A percentile compares a stretch with the other conserved stretches of the same genome.
Conservation (phyloP, 2,888 invertebrate genomes). For the Apantesis nais region DNA sequence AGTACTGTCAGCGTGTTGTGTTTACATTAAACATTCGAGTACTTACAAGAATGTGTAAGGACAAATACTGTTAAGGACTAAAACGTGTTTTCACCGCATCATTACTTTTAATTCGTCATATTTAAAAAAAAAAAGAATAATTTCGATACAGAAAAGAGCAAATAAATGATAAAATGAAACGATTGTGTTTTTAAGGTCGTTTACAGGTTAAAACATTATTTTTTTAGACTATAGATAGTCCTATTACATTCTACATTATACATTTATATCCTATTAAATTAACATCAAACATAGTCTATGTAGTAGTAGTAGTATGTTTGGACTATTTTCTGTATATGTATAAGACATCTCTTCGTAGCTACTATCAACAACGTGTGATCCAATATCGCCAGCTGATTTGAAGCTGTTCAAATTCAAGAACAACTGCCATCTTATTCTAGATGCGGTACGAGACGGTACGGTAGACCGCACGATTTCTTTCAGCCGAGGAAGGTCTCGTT, state of each 20-base stretch:
- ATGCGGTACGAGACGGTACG: too few species aligned
- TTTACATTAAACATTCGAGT: constrained; percentile 38
- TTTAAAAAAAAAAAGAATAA: neutral
- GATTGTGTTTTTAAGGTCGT: neutral
- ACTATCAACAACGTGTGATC: neutral
- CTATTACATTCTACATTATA: too few species aligned
- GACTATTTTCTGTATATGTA: neutral
- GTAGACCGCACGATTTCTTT: neutral
- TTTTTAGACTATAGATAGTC: too few species aligned
- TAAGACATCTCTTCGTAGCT: neutral
- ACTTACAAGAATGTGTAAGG: constrained; percentile 12
- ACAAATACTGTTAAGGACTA: neutral
- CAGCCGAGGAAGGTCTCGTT: neutral
- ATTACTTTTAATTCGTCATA: neutral
- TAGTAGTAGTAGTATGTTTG: too few species aligned
- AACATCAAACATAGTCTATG: too few species aligned
- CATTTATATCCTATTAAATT: too few species aligned
- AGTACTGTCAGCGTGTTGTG: constrained; percentile 31
- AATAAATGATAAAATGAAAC: neutral
- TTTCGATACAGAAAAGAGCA: neutral
- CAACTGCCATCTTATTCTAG: neutral
- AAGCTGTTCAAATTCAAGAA: neutral
- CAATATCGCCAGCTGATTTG: too few species aligned
- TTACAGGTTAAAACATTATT: neutral
- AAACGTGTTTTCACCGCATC: neutral